A percentile compares a stretch with the other conserved stretches of the same genome.
phyloP scores from a whole-genome alignment of 2,888 invertebrate genomes.

The Aplocera efformata region DNA sequence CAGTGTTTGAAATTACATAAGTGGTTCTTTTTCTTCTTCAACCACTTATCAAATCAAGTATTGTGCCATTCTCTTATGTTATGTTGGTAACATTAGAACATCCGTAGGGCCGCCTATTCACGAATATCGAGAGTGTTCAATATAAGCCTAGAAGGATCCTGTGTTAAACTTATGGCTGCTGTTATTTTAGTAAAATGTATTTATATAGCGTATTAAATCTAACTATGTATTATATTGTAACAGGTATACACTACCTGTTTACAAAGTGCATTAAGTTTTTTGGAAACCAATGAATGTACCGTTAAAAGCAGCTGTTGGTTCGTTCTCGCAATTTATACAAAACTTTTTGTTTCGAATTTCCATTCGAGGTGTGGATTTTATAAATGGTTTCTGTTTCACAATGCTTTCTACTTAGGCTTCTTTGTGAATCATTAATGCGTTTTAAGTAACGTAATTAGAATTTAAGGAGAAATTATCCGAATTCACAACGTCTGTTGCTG shows the following conservation, averaged over 20 bases:
- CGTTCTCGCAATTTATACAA: slow-evolving; percentile 31
- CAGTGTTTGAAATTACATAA: slow-evolving; percentile 12
- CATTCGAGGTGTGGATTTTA: slow-evolving; percentile 16
- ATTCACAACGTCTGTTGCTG: not conserved
- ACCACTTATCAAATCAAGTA: not conserved
- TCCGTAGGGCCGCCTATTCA: too few relatives aligned
- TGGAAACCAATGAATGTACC: slow-evolving; percentile 32
- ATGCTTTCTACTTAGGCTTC: slow-evolving; percentile 10
- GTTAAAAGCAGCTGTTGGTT: slow-evolving; percentile 36
- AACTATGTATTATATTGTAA: not conserved
- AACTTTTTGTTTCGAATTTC: slow-evolving; percentile 34
- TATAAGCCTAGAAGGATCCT: too few relatives aligned
- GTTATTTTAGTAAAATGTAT: too few relatives aligned
- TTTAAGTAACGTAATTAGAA: slow-evolving; percentile 9
- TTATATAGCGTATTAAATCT: too few relatives aligned
- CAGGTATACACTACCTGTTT: slow-evolving; percentile 26
- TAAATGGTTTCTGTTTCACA: slow-evolving; percentile 18
- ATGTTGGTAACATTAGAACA: too few relatives aligned
- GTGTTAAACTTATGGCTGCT: too few relatives aligned
- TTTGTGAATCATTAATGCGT: slow-evolving; percentile 9
- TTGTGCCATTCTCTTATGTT: not conserved
- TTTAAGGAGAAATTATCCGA: slow-evolving; percentile 1
- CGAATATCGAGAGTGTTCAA: too few relatives aligned
- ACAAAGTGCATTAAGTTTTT: slow-evolving; percentile 27
- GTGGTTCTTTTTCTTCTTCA: slow-evolving; percentile 4